Evolutionary conservation across 1,140 invertebrate genomes (phyloP), one percentile per base, ranked within the genome.

Genomic region (Hylyphantes graminicola): DNA sequence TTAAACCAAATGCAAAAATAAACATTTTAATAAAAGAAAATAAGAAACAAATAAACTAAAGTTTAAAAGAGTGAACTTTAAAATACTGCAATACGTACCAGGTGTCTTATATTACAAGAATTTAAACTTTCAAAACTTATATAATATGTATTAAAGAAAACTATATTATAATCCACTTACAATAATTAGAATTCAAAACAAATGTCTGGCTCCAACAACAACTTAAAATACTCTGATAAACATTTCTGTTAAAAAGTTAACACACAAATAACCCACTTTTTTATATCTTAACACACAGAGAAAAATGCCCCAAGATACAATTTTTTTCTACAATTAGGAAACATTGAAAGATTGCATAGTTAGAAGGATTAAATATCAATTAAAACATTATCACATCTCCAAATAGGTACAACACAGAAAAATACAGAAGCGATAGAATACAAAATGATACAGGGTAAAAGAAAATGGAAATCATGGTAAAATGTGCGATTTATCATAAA

Each of bases 241-340:
- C 50, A 35, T 35, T 35, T 51, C 51, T 70, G 5, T 17, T 9
- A 35, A 68, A 35, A 68, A 68, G 13, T 48, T 50, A 67, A 68
- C 9, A 79, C 35, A 50, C 50, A 79, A 70, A 80, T 70, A 80
- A 80, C 70, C 17, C 65, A 67, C 21, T 21, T 21, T 78, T 64
- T 70, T 53, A 2, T 53, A 68, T 50, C 2, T 80, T 15, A n/a
- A 53, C n/a, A 57, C 21, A 80, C 21, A 80, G 7, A 59, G 48
- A 80, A 80, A 80, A 80, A 80, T 78, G 63, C 76, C 76, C 76
- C 76, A 67, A 48, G 55, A 57, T 54, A 55, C 17, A 55, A n/a
- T n/a, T 35, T 48, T 59, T 70, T 35, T 63, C 12, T 80, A 79
- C 65, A 80, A 12, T 13, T 63, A 57, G 51, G 12, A 80, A 68